phyloP scores from a whole-genome alignment of 2,797 vertebrate species.

The Falco peregrinus region DNA sequence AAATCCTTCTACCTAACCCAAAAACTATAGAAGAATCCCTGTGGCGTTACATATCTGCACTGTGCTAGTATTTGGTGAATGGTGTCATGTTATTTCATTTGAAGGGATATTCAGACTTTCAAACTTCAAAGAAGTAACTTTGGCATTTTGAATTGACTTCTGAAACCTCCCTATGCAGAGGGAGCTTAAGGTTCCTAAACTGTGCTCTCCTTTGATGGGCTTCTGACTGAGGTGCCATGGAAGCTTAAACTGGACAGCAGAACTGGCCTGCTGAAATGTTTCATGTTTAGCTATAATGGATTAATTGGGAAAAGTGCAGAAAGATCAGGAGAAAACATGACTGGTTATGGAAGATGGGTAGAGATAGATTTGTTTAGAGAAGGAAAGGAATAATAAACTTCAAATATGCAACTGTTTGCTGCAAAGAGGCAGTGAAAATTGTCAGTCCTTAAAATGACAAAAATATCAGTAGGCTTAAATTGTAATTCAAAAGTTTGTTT shows the following conservation, averaged over 20 bases:
- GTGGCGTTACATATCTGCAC: not conserved
- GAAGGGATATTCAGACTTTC: not conserved
- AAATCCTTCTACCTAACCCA: not conserved
- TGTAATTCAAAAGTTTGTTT: not conserved
- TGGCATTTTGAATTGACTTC: not conserved
- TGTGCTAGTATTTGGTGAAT: not conserved
- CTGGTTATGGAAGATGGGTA: not conserved
- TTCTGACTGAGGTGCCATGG: not conserved
- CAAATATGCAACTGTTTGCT: not conserved
- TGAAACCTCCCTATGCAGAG: not conserved
- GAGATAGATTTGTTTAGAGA: not conserved
- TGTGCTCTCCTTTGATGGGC: not conserved
- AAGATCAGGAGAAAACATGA: not conserved
- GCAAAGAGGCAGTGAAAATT: not conserved
- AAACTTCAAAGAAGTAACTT: not conserved
- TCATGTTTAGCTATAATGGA: not conserved
- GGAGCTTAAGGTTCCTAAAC: not conserved
- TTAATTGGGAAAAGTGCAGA: not conserved
- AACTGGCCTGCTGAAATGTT: not conserved
- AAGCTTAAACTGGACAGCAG: not conserved
- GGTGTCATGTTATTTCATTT: not conserved
- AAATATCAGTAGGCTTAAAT: not conserved
- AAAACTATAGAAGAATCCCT: not conserved
- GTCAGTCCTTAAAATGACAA: not conserved
- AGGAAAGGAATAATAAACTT: not conserved